A percentile compares a stretch with the other conserved stretches of the same genome.
These are phyloP conservation scores for Aramus guarauna DNA, from an alignment of 2,113 vertebrate species.

Conservation along the genomic window DNA sequence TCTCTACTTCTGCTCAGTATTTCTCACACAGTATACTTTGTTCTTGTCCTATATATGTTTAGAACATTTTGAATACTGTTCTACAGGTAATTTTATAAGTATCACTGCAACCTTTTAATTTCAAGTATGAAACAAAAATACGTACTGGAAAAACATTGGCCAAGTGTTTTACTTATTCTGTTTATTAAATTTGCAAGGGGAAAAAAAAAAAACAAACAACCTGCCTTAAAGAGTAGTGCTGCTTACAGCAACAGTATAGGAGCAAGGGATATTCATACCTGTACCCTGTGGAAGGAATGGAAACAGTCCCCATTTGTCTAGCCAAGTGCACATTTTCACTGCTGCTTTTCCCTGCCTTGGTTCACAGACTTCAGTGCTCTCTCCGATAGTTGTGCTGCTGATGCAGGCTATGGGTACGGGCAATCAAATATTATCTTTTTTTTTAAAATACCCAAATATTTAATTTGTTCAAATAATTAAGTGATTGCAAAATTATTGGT, in stretches of 20 bases:
- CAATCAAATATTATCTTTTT: background rate
- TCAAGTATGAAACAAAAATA: background rate
- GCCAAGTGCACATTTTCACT: background rate
- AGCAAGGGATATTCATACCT: background rate
- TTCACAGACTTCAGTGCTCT: background rate
- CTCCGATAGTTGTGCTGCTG: accelerated
- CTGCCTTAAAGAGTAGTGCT: background rate
- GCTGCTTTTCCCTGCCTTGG: background rate
- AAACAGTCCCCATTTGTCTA: background rate
- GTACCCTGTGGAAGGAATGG: background rate
- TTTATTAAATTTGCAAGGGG: background rate
- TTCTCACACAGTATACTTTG: background rate
- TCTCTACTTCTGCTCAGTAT: background rate
- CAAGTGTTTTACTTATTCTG: background rate
- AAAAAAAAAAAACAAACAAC: no score
- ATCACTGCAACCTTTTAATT: background rate
- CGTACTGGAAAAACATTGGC: background rate
- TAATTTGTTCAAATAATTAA: background rate
- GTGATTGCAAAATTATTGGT: background rate
- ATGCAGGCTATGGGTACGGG: accelerated
- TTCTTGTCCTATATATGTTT: background rate
- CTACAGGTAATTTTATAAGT: background rate
- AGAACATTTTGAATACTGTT: background rate
- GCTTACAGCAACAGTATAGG: background rate
- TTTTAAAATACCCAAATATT: background rate